These are phyloP conservation scores for Drosophila monieri DNA, from an alignment of 2,888 invertebrate genomes.

Conservation along the genomic window DNA sequence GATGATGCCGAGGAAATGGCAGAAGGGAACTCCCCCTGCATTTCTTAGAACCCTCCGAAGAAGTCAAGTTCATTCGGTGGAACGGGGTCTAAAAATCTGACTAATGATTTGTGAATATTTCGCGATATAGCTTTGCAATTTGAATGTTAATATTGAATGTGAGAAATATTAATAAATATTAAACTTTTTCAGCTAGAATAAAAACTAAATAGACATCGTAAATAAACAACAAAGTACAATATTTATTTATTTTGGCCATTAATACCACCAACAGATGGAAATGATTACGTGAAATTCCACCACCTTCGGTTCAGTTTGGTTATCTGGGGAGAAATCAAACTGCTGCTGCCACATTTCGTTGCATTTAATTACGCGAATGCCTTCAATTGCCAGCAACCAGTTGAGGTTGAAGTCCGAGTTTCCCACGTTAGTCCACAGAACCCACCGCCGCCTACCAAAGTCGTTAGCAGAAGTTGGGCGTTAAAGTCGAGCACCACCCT, in stretches of 20 bases:
- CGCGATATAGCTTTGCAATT: neutral
- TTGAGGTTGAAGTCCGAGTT: constrained; percentile 42
- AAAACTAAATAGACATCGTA: neutral
- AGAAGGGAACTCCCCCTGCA: constrained; percentile 16
- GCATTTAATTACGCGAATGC: constrained; percentile 71
- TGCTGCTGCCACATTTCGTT: constrained; percentile 55
- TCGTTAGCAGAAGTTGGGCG: constrained; percentile 43
- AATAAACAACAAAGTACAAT: neutral
- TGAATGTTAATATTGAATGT: neutral
- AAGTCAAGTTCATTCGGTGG: constrained; percentile 11
- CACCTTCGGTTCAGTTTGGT: constrained; percentile 34
- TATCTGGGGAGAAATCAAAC: constrained; percentile 49
- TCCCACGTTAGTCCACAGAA: constrained; percentile 65
- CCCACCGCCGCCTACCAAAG: constrained; percentile 41
- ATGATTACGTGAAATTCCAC: constrained; percentile 33
- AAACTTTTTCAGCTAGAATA: neutral
- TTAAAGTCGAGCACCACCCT: constrained; percentile 30
- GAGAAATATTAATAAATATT: neutral
- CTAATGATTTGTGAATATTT: neutral
- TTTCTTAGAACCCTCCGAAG: constrained; percentile 1
- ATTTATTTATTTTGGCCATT: constrained; percentile 10
- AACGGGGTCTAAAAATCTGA: neutral
- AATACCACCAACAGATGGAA: constrained; percentile 13
- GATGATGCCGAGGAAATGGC: constrained; percentile 34
- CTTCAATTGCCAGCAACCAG: constrained; percentile 51